Conservation (phyloP, 2,888 invertebrate genomes). For the Calameuta filiformis region DNA sequence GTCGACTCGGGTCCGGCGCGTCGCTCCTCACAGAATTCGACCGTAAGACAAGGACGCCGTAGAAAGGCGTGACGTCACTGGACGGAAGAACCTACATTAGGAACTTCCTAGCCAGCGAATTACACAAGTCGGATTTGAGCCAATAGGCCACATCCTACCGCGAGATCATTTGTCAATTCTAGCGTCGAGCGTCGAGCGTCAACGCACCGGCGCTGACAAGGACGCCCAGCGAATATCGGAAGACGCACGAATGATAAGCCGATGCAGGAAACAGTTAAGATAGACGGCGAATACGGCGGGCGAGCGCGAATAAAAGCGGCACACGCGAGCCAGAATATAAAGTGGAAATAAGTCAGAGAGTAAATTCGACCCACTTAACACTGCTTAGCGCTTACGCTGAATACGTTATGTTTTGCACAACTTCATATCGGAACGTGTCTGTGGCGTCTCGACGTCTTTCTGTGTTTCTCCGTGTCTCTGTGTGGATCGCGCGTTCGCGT, state of each 20-base stretch:
- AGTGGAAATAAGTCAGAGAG: slow-evolving; percentile 59
- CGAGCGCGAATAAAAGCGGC: background rate
- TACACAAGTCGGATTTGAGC: slow-evolving; percentile 62
- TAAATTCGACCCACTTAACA: slow-evolving; percentile 66
- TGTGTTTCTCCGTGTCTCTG: too few species aligned
- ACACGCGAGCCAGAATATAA: slow-evolving; percentile 46
- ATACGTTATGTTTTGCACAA: slow-evolving; percentile 65
- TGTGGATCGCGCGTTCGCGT: too few species aligned
- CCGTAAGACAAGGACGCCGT: too few species aligned
- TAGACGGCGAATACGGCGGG: background rate
- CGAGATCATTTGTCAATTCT: slow-evolving; percentile 13
- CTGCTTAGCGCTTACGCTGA: slow-evolving; percentile 63
- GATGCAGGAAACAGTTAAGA: too few species aligned
- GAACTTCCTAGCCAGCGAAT: slow-evolving; percentile 45
- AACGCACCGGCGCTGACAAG: too few species aligned
- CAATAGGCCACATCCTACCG: slow-evolving; percentile 61
- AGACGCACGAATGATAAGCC: too few species aligned
- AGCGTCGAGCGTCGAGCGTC: too few species aligned
- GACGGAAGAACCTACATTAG: background rate
- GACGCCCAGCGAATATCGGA: too few species aligned
- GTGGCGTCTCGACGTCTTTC: too few species aligned
- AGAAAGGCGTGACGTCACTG: too few species aligned
- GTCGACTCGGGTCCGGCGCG: too few species aligned
- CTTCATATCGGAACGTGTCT: slow-evolving; percentile 49
- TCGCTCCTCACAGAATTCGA: too few species aligned